Evolutionary conservation across 2,113 vertebrate species (phyloP), one percentile per base, ranked within the genome.

Genomic region (Petaurus breviceps): DNA sequence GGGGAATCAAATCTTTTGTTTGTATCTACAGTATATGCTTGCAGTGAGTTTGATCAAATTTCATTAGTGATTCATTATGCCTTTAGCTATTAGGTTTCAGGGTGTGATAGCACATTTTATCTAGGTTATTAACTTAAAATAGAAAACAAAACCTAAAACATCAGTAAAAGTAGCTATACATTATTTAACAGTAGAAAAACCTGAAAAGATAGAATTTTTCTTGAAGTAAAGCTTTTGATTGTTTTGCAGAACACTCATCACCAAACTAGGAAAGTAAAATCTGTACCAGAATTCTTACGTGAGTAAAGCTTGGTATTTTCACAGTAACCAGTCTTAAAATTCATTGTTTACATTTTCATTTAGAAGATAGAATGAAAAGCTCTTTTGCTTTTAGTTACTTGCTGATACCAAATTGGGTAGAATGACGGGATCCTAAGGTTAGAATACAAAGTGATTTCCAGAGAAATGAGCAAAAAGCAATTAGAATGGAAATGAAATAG

Each of bases 91-190:
- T 91, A 84, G 53, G n/a, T 23, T 16, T 49, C 49, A 93, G 46
- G 43, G 68, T 26, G 77, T 1, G 55, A 37, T 91, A 90, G 43
- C 25, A 90, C 19, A 68, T 4, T 46, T 51, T 89, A 94, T 91
- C 37, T 52, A 89, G 31, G n/a, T 89, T 37, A 53, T 89, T 89
- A 50, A 93, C 49, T 92, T n/a, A 95, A 92, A 93, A 92, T 90
- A 89, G 55, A 92, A 93, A 43, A 8, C 51, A 93, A 93, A 49
- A 11, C 22, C 26, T 37, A 46, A 55, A 92, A 28, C 55, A 28
- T n/a, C 24, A 23, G 52, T 46, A 43, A 90, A 90, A 94, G 51
- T 16, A 84, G 9, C 54, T 47, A 31, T 52, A 49, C 26, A 1
- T 14, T 3, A 26, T 2, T 12, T 0, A n/a, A 26, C 49, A 25